phyloP scores from a whole-genome alignment of 2,113 vertebrate genomes.

The Turdus rufiventris region DNA sequence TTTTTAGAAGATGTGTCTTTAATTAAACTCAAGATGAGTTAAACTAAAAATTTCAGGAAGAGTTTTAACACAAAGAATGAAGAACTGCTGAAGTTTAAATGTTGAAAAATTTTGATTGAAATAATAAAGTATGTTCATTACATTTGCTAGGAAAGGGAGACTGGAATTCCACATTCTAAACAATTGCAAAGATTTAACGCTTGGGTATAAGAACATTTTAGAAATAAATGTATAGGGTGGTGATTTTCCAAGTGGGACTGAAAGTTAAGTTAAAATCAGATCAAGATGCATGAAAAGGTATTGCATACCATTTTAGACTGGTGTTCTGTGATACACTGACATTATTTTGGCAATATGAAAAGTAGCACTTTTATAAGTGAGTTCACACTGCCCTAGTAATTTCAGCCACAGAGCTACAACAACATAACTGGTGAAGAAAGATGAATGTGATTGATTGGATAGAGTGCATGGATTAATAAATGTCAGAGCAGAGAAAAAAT shows the following conservation, averaged over 20 bases:
- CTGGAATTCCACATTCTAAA: background rate
- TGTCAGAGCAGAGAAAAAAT: constrained; percentile 38
- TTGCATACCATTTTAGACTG: constrained; percentile 5
- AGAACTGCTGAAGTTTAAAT: background rate
- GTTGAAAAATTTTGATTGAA: constrained; percentile 16
- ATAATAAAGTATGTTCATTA: background rate
- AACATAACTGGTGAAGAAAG: constrained; percentile 39
- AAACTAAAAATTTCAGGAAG: background rate
- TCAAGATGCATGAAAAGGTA: constrained; percentile 31
- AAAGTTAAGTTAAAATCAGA: constrained; percentile 38
- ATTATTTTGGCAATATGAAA: constrained; percentile 54
- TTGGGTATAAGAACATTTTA: constrained; percentile 2
- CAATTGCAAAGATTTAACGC: constrained; percentile 14
- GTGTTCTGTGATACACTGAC: constrained; percentile 35
- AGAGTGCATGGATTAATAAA: constrained; percentile 42
- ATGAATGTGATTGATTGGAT: constrained; percentile 34
- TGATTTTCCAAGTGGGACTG: constrained; percentile 38
- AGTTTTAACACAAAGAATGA: background rate
- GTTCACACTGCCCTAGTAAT: constrained; percentile 20
- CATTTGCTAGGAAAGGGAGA: background rate
- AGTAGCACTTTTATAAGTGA: constrained; percentile 3
- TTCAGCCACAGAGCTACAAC: background rate
- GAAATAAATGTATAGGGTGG: background rate
- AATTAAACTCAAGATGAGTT: constrained; percentile 18
- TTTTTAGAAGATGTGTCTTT: background rate